Base-by-base conservation (phyloP, 2,888 invertebrate species). In the Copidosoma aretas region DNA sequence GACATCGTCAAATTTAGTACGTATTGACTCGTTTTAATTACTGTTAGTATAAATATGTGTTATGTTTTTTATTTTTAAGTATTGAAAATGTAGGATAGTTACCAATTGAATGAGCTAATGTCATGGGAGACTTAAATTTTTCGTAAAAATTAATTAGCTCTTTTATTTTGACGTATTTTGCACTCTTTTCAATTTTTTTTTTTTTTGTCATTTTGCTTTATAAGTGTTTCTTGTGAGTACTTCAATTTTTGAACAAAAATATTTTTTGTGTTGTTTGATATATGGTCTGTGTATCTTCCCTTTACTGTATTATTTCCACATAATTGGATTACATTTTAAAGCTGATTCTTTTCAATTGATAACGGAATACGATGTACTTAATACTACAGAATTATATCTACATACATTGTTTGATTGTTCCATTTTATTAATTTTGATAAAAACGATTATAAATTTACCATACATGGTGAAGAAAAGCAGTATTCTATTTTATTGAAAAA, bases 21-120 rank as follows among this genome's bases (percentile, higher is more conserved):
- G 62, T 57, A 61, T 39, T 59, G 41, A 41, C 5, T 21, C 43
- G 43, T 46, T 19, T 19, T 3, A 68, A 64, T 65, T 52, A 61
- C 63, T 68, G 66, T 65, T 65, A 65, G 62, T 65, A 71, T 70
- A 54, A 52, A 64, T 68, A 68, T 68, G 63, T 66, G 60, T 68
- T 68, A 58, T 66, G 65, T 64, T 64, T 61, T 64, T 62, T 60
- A 56, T 51, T 54, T 52, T 67, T 10, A 61, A 17, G 56, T 67
- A 52, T 67, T 70, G 56, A 59, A 64, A 43, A 58, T 60, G 61
- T 70, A 52, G 43, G 57, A 53, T 68, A 67, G 61, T 67, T 70
- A 71, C 64, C 67, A 67, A 67, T 67, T 67, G 67, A 70, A 67
- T 70, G 64, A 67, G 67, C 51, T 19, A 41, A 8, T 41, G 32